Percentiles rank a stretch among this genome's conserved stretches.
Evolutionary conservation across 2,113 vertebrate genomes (phyloP).

Genomic region (Cyanistes caeruleus): DNA sequence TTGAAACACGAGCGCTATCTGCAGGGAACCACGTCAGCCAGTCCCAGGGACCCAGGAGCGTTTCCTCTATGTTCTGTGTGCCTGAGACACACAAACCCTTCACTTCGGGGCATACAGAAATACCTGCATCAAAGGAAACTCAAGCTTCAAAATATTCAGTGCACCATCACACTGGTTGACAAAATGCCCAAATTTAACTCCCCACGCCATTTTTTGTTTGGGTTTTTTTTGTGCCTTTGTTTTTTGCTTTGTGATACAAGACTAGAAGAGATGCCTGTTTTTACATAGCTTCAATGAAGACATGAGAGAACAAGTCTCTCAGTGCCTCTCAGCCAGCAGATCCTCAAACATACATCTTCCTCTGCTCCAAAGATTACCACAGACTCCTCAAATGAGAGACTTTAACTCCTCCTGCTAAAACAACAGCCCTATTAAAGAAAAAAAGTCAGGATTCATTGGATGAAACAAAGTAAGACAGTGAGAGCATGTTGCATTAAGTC

Average conservation of each 20-base stretch:
- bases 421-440: not conserved
- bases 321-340: not conserved
- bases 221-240: not conserved
- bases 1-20: not conserved
- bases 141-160: not conserved
- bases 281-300: not conserved
- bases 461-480: not conserved
- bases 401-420: not conserved
- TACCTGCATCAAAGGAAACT: not conserved
- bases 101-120: not conserved
- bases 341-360: not conserved
- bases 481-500: not conserved
- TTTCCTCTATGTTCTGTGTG: not conserved
- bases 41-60: not conserved
- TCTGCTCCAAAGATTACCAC: not conserved
- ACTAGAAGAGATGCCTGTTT: not conserved
- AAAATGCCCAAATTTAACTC: not conserved
- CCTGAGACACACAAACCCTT: not conserved
- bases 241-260: not conserved
- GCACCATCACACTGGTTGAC: not conserved
- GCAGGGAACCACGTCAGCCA: not conserved
- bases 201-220: accelerated
- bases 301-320: not conserved
- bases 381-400: not conserved
- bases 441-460: not conserved